These are phyloP conservation scores for Ptiloglossa arizonensis DNA, from an alignment of 1,140 invertebrate species.

Conservation along the genomic window DNA sequence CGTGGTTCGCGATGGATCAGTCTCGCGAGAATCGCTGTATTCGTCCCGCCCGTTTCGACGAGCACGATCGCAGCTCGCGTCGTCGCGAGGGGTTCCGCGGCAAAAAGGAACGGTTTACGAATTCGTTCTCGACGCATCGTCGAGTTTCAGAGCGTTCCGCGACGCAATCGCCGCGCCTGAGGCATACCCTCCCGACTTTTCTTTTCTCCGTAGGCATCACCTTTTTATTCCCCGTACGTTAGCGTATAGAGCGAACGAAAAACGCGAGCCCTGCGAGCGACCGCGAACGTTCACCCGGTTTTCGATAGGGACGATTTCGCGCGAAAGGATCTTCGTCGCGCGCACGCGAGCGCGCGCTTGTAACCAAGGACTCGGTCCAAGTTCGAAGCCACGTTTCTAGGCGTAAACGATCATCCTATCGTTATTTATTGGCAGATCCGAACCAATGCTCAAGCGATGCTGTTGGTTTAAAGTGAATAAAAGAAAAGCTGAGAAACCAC, in stretches of 20 bases:
- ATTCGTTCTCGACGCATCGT: neutral
- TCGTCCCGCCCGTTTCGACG: too few relatives aligned
- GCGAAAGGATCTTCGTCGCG: neutral
- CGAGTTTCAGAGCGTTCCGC: too few relatives aligned
- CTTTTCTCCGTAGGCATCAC: neutral
- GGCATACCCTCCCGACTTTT: neutral
- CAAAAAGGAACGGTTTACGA: too few relatives aligned
- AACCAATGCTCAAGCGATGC: constrained; percentile 67
- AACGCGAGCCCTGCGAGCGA: neutral
- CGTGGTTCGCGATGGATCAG: too few relatives aligned
- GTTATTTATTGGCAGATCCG: constrained; percentile 65
- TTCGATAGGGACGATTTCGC: neutral
- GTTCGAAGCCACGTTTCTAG: constrained; percentile 22
- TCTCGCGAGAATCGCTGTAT: too few relatives aligned
- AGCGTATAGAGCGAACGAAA: neutral
- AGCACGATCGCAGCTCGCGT: too few relatives aligned
- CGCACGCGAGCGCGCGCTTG: neutral
- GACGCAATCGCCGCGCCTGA: too few relatives aligned
- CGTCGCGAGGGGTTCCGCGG: too few relatives aligned
- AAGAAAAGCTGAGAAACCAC: constrained; percentile 58
- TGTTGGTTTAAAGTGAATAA: constrained; percentile 69
- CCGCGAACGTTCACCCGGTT: neutral
- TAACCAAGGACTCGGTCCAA: neutral
- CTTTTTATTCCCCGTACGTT: neutral
- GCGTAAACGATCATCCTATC: constrained; percentile 45